Conservation (phyloP, 2,888 invertebrate genomes). For the Lasius platythorax region DNA sequence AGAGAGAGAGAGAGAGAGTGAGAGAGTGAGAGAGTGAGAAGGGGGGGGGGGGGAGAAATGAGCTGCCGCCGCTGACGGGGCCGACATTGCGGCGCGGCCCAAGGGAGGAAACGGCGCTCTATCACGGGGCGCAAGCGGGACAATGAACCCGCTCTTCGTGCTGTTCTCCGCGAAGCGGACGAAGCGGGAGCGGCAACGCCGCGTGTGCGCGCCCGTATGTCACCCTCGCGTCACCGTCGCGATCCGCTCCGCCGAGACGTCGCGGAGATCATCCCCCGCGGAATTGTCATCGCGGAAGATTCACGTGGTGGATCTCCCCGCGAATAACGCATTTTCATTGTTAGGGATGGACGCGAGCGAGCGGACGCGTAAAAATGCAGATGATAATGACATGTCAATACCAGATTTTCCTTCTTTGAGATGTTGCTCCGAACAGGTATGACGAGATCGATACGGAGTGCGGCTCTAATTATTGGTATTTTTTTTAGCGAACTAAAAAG, state of each 20-base stretch:
- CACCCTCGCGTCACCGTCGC: constrained; percentile 60
- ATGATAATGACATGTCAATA: neutral
- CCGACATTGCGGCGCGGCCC: constrained; percentile 69
- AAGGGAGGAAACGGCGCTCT: constrained; percentile 72
- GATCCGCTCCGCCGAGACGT: constrained; percentile 16
- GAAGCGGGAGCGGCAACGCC: constrained; percentile 68
- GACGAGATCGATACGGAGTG: neutral
- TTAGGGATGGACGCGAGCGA: neutral
- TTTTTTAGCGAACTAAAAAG: neutral
- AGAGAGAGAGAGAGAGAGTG: neutral
- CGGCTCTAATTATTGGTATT: neutral
- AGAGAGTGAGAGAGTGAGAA: no score
- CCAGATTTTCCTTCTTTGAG: neutral
- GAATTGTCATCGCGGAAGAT: constrained; percentile 1
- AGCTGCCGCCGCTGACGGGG: constrained; percentile 37
- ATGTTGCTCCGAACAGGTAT: neutral
- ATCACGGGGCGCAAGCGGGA: constrained; percentile 77
- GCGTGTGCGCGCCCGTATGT: constrained; percentile 68
- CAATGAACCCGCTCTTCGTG: constrained; percentile 85
- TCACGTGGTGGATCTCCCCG: constrained; percentile 17
- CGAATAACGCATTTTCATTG: neutral
- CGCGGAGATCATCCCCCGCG: constrained; percentile 2
- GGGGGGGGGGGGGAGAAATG: no score
- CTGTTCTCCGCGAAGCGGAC: constrained; percentile 76
- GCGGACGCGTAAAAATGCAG: neutral